Base-by-base conservation (phyloP, 2,797 vertebrate genomes). In the Enteromius mattozi region DNA sequence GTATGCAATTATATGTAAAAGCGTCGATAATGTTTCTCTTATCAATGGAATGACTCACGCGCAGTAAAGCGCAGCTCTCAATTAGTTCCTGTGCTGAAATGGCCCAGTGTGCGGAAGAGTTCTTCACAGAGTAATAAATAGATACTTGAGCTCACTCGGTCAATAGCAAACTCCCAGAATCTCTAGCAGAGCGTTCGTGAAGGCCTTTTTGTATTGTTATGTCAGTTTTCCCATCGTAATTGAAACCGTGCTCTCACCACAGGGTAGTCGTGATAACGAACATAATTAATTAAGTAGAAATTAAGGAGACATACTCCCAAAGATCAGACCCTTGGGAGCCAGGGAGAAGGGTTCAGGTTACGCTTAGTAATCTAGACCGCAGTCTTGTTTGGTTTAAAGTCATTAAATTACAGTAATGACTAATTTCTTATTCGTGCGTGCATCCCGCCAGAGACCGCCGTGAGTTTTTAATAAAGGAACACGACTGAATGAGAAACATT, bases 341-440 rank as follows among this genome's bases (percentile, higher is more conserved):
- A 69, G 68, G 47, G 56, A 81, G 70, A 76, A 54, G 24, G 66
- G 74, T 56, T 86, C 85, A 80, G 86, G 88, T 78, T 89, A 87
- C 85, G 90, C 90, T 93, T 92, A 91, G 92, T 40, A 82, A 91
- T 92, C 90, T 92, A 92, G 90, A 91, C 92, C 91, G 90, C 91
- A 87, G 91, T 92, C 92, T 93, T 94, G 93, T 94, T 95, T 94
- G 91, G 94, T 94, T 92, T 90, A 93, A 95, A 95, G 94, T 95
- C 93, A 95, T 95, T 96, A 95, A 95, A 95, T 94, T 95, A 95
- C 94, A 94, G 94, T 95, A 94, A 95, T 95, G 92, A 95, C 94
- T 95, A 94, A 95, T 95, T 96, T 94, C 92, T 94, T 92, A 95
- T 95, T 95, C 93, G 91, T 89, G 91, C 87, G 75, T 85, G 89